A percentile compares a stretch with the other conserved stretches of the same genome.
Evolutionary conservation across 2,113 vertebrate genomes (phyloP).

Genomic region (Anoura caudifer): DNA sequence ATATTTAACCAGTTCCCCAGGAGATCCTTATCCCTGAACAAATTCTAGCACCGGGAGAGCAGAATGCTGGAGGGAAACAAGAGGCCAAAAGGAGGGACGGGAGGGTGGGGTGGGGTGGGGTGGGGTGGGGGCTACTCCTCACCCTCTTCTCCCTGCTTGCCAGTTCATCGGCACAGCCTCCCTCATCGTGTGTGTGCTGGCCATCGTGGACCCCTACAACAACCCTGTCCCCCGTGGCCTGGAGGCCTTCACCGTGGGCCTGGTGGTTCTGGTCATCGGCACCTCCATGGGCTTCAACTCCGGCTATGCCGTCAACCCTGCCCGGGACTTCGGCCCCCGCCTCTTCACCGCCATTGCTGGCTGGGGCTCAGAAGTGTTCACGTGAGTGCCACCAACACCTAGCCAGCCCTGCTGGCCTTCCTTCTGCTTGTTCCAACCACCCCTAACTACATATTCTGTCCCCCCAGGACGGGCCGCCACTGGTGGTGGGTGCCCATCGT

Average conservation of each 20-base stretch:
- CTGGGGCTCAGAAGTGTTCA: slow-evolving; percentile 92
- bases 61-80: neutral
- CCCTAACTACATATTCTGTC: neutral
- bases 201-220: slow-evolving; percentile 96
- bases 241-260: slow-evolving; percentile 97
- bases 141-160: neutral
- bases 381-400: slow-evolving; percentile 81
- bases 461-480: slow-evolving; percentile 78
- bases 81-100: neutral
- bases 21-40: neutral
- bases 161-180: slow-evolving; percentile 96
- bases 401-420: neutral
- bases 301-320: slow-evolving; percentile 97
- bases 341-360: slow-evolving; percentile 94
- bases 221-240: slow-evolving; percentile 92
- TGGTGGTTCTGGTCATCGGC: slow-evolving; percentile 95
- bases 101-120: neutral
- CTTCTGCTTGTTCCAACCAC: neutral
- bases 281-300: slow-evolving; percentile 99
- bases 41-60: neutral
- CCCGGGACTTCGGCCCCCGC: slow-evolving; percentile 95
- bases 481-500: slow-evolving; percentile 96
- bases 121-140: neutral
- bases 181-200: slow-evolving; percentile 93
- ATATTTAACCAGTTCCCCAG: neutral